Conservation (phyloP, 2,888 invertebrate species). For the Halocaridina rubra region DNA sequence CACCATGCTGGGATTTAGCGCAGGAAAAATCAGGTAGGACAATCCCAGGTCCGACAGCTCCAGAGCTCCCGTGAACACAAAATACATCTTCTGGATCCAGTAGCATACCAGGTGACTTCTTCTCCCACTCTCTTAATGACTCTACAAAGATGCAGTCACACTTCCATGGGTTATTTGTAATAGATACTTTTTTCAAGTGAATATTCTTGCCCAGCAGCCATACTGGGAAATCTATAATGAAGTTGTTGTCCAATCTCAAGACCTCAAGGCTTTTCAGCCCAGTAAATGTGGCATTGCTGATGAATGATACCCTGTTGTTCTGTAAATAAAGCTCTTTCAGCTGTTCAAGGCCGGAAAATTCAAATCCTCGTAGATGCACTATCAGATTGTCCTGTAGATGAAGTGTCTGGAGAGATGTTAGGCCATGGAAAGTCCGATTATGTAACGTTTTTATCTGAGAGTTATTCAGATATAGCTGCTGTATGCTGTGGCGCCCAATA, state of each 20-base stretch:
- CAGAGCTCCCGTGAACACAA: constrained; percentile 37
- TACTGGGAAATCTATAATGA: constrained; percentile 83
- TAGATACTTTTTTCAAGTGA: constrained; percentile 84
- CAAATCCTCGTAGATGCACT: constrained; percentile 82
- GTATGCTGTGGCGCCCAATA: constrained; percentile 89
- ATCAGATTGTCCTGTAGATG: constrained; percentile 90
- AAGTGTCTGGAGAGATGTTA: constrained; percentile 81
- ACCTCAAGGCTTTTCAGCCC: constrained; percentile 85
- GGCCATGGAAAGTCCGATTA: constrained; percentile 91
- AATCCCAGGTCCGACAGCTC: constrained; percentile 28
- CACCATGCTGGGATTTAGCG: constrained; percentile 23
- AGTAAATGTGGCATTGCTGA: constrained; percentile 87
- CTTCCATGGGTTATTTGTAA: constrained; percentile 89
- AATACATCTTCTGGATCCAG: constrained; percentile 38
- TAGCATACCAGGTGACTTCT: not conserved
- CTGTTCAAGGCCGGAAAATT: constrained; percentile 83
- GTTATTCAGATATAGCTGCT: constrained; percentile 87
- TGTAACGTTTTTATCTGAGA: constrained; percentile 86
- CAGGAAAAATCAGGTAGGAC: constrained; percentile 43
- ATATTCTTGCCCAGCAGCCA: constrained; percentile 87
- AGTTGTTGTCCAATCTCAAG: constrained; percentile 85
- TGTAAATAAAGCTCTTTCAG: constrained; percentile 88
- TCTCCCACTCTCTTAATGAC: constrained; percentile 71
- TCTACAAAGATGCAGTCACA: constrained; percentile 86
- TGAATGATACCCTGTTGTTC: constrained; percentile 83